Base-by-base conservation (phyloP, 2,797 vertebrate genomes). In the Thamnophis elegans region DNA sequence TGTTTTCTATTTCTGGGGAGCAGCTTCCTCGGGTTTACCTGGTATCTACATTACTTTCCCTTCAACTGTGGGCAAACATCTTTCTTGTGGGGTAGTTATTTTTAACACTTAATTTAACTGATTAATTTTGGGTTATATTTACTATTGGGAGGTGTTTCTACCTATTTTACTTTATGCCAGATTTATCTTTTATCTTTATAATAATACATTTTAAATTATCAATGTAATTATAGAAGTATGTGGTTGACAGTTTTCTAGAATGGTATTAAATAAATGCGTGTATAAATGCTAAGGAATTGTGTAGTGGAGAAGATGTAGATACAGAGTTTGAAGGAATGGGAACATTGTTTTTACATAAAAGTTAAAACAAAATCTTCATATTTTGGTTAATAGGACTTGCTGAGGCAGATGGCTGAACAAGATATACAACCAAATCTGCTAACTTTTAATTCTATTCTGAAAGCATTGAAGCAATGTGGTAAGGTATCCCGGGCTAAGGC, bases 371-470 rank as follows among this genome's bases (percentile, higher is more conserved):
- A 4, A 53, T 94, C 85, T 93, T 22, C 55, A 13, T 0, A 55
- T 88, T 95, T 65, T 91, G 78, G 28, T 62, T 82, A 32, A 85
- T 65, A 99, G 99, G 98, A 98, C 25, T 96, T 99, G 54, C 91
- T 99, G 96, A 98, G 96, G 54, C 98, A 99, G 73, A 99, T 99
- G 99, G 97, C 82, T 88, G 96, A 98, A 14, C 99, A 99, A 97
- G 97, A 98, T 1, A 97, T 99, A 55, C 97, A 96, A 51, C 99
- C 99, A 59, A 98, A 98, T 95, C 96, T 99, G 47, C 97, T 98
- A 22, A 99, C 99, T 1, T 99, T 99, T 89, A 99, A 99, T 94
- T 94, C 96, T 0, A 53, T 98, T 0, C 97, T 99, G 89, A 99
- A 98, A 96, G 95, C 94, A 68, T 95, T 99, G 93, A 97, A 97